These are phyloP conservation scores for Streptopelia turtur DNA, from an alignment of 2,797 vertebrate genomes.

Conservation along the genomic window DNA sequence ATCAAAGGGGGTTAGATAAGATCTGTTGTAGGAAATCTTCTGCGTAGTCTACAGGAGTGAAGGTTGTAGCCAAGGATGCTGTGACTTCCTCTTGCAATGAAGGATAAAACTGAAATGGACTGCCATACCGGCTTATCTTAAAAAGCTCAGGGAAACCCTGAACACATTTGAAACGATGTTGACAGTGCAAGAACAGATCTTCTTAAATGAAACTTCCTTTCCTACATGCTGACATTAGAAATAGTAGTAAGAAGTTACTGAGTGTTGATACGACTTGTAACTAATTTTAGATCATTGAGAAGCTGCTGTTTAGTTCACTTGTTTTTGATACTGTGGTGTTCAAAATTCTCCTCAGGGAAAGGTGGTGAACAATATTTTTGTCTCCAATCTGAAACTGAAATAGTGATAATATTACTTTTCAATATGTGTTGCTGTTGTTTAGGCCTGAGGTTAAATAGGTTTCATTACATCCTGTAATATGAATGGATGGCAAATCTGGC, in stretches of 20 bases:
- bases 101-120: not conserved
- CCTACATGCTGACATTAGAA: not conserved
- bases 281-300: slow-evolving; percentile 30
- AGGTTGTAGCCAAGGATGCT: slow-evolving; percentile 20
- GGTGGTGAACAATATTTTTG: not conserved
- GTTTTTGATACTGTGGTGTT: not conserved
- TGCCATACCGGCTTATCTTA: not conserved
- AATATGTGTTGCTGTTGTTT: not conserved
- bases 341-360: not conserved
- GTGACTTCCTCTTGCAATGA: slow-evolving; percentile 29
- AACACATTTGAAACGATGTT: slow-evolving; percentile 24
- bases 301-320: slow-evolving; percentile 2
- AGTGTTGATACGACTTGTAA: not conserved
- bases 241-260: not conserved
- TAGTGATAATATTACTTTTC: not conserved
- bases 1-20: slow-evolving; percentile 57
- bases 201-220: slow-evolving; percentile 47
- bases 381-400: not conserved
- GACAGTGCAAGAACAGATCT: not conserved
- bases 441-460: not conserved
- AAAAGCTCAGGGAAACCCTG: slow-evolving; percentile 29
- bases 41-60: not conserved
- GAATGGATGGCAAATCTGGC: not conserved
- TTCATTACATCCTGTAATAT: not conserved
- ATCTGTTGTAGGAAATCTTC: slow-evolving; percentile 55